Percentiles rank a stretch among this genome's conserved stretches.
These are phyloP conservation scores for Falco rusticolus DNA, from an alignment of 2,797 vertebrate genomes.

Conservation along the genomic window DNA sequence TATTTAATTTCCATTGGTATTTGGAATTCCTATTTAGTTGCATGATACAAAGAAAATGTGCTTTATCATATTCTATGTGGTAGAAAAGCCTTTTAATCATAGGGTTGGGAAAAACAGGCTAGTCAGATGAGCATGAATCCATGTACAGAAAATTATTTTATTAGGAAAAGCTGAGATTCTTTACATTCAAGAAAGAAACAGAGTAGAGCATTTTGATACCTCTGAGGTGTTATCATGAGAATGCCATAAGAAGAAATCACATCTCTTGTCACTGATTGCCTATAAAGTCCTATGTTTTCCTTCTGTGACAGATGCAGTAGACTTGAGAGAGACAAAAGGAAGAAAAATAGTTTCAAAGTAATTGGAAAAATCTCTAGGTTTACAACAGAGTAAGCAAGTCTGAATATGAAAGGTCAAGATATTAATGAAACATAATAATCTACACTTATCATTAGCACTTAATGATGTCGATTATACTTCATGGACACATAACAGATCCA, in stretches of 20 bases:
- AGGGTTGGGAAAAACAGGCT: background rate
- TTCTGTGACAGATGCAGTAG: background rate
- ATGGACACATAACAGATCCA: background rate
- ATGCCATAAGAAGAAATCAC: background rate
- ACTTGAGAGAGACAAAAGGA: background rate
- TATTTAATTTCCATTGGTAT: background rate
- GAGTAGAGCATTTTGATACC: background rate
- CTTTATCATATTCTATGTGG: background rate
- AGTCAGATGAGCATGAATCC: background rate
- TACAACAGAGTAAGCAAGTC: background rate
- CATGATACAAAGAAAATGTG: background rate
- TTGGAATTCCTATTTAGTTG: background rate
- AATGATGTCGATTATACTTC: background rate
- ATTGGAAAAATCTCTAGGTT: background rate
- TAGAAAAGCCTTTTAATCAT: background rate
- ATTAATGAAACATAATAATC: background rate
- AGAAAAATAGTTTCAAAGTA: background rate
- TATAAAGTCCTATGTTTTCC: background rate
- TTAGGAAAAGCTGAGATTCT: background rate
- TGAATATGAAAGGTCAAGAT: background rate
- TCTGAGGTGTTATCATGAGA: background rate
- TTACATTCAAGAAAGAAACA: background rate
- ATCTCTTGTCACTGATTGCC: background rate
- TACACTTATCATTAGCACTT: background rate
- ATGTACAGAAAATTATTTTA: background rate